Percentiles rank a stretch among this genome's conserved stretches.
phyloP scores from a whole-genome alignment of 2,888 invertebrate genomes.

The Sympetrum striolatum region DNA sequence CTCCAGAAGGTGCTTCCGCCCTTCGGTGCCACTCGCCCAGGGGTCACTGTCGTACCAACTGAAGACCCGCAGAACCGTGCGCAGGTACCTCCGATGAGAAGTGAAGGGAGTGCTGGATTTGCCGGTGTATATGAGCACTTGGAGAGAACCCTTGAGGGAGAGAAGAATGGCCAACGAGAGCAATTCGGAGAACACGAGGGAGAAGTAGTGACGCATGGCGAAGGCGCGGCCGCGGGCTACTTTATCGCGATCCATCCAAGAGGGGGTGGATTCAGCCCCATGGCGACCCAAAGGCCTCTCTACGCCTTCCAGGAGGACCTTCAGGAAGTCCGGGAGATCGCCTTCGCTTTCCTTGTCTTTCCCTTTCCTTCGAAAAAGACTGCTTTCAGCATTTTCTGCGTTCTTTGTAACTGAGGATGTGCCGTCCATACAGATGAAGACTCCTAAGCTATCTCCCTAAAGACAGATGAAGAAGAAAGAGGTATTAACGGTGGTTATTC shows the following conservation, averaged over 20 bases:
- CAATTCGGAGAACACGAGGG: conserved; percentile 56
- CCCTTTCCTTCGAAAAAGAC: too few relatives aligned
- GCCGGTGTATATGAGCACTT: conserved; percentile 61
- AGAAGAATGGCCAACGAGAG: conserved; percentile 59
- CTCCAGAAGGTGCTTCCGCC: conserved; percentile 58
- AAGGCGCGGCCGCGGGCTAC: conserved; percentile 61
- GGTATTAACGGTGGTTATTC: too few relatives aligned
- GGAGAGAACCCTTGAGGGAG: conserved; percentile 57
- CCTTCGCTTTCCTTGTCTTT: background rate
- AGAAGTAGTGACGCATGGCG: conserved; percentile 57
- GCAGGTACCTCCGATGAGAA: conserved; percentile 60
- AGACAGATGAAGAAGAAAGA: too few relatives aligned
- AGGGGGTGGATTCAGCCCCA: conserved; percentile 51
- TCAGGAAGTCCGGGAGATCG: background rate
- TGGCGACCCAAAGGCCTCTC: background rate
- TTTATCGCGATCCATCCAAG: conserved; percentile 59
- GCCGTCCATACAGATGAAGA: too few relatives aligned
- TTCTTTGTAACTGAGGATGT: too few relatives aligned
- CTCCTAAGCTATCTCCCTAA: too few relatives aligned
- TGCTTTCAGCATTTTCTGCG: too few relatives aligned
- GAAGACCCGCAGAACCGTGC: conserved; percentile 59
- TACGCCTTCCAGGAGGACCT: background rate
- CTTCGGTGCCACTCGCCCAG: conserved; percentile 59
- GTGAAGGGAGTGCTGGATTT: conserved; percentile 61
- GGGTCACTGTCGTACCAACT: conserved; percentile 56